A percentile compares a stretch with the other conserved stretches of the same genome.
Conservation (phyloP, 2,113 vertebrate species). For the Amblyopsis rosae region DNA sequence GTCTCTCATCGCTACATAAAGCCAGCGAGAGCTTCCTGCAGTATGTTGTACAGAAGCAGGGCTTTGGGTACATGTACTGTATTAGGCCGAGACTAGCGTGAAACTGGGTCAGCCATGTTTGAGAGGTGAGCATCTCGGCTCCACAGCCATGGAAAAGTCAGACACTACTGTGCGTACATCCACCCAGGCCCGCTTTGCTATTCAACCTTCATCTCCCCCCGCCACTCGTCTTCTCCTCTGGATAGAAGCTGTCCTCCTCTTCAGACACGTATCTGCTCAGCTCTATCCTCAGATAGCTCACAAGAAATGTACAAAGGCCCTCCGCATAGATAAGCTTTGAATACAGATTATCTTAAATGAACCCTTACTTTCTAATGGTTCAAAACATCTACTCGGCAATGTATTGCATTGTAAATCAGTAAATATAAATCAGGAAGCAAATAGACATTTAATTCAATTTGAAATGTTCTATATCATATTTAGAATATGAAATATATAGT, state of each 20-base stretch:
- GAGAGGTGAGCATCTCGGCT: slow-evolving; percentile 47
- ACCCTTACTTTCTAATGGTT: slow-evolving; percentile 1
- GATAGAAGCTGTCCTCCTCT: slow-evolving; percentile 14
- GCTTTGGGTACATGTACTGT: slow-evolving; percentile 2
- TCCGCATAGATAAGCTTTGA: not conserved
- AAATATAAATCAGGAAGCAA: not conserved
- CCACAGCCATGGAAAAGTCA: slow-evolving; percentile 36
- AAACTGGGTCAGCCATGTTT: slow-evolving; percentile 71
- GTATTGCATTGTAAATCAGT: not conserved
- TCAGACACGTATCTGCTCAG: not conserved
- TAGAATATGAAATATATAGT: too few relatives aligned
- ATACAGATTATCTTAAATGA: slow-evolving; percentile 42
- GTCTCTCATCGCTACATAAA: slow-evolving; percentile 6
- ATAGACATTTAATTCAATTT: not conserved
- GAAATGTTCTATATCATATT: not conserved
- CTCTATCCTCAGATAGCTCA: slow-evolving; percentile 19
- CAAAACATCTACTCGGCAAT: not conserved
- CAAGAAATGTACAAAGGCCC: slow-evolving; percentile 1
- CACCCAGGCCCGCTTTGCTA: slow-evolving; percentile 14
- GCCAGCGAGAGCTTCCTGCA: slow-evolving; percentile 6
- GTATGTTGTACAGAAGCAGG: slow-evolving; percentile 27
- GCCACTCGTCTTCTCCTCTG: slow-evolving; percentile 17
- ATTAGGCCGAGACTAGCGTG: slow-evolving; percentile 45
- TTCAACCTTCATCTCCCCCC: slow-evolving; percentile 34
- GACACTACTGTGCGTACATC: slow-evolving; percentile 35